These are phyloP conservation scores for Hycleus phaleratus DNA, from an alignment of 1,140 invertebrate species.

Conservation along the genomic window DNA sequence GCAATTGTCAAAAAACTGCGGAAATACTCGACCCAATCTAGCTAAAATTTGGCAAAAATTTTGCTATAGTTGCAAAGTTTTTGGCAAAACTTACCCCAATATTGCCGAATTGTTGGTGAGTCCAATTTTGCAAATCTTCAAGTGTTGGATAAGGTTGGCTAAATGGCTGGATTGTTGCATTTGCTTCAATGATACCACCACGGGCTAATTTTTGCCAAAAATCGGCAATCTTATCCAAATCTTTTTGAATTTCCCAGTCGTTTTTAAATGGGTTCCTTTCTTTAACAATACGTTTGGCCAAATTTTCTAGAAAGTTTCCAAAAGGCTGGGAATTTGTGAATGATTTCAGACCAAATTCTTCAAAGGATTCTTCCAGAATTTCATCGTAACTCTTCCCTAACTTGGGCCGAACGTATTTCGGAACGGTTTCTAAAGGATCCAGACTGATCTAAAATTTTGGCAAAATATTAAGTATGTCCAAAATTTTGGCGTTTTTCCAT, in stretches of 20 bases:
- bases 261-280: neutral
- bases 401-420: conserved; percentile 12
- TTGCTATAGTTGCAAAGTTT: neutral
- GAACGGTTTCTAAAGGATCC: conserved; percentile 5
- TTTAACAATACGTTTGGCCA: conserved; percentile 4
- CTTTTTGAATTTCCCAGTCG: too few relatives aligned
- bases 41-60: conserved; percentile 19
- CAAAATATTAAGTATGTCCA: too few relatives aligned
- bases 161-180: neutral
- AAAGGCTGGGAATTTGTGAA: conserved; percentile 7
- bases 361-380: conserved; percentile 20
- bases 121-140: conserved; percentile 31
- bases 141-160: conserved; percentile 12
- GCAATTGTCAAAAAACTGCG: conserved; percentile 20
- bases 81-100: conserved; percentile 2
- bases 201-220: conserved; percentile 17
- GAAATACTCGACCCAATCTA: conserved; percentile 35
- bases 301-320: conserved; percentile 19
- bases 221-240: neutral
- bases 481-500: too few relatives aligned
- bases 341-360: neutral
- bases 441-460: conserved; percentile 9
- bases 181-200: neutral
- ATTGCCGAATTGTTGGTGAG: conserved; percentile 22
- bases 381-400: conserved; percentile 13